A percentile compares a stretch with the other conserved stretches of the same genome.
phyloP scores from a whole-genome alignment of 1,140 invertebrate genomes.

The Cherax quadricarinatus region DNA sequence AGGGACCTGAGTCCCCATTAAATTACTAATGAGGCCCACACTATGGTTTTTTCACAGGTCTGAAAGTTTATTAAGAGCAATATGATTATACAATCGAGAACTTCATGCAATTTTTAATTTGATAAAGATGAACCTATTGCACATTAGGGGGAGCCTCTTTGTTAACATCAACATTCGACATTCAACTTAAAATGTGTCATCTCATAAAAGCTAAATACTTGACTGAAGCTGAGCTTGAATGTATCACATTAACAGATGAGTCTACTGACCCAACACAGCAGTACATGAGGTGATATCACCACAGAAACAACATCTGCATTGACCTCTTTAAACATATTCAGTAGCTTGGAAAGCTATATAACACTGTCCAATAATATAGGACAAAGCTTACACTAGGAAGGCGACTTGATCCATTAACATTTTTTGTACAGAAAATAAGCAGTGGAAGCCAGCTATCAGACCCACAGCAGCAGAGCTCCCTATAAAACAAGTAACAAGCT shows the following conservation, averaged over 20 bases:
- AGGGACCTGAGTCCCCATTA: background rate
- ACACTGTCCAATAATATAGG: slow-evolving; percentile 29
- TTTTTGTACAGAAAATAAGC: slow-evolving; percentile 7
- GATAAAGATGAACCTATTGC: background rate
- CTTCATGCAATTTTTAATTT: background rate
- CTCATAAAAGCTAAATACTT: background rate
- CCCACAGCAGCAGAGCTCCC: background rate
- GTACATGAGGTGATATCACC: slow-evolving; percentile 24
- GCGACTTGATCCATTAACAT: slow-evolving; percentile 32
- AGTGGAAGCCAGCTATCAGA: slow-evolving; percentile 1
- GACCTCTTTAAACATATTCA: slow-evolving; percentile 9
- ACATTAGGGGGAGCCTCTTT: background rate
- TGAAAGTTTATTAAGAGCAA: background rate
- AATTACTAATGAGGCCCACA: background rate
- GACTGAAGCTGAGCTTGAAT: background rate
- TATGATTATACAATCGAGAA: background rate
- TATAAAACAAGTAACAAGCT: background rate
- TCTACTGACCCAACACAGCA: background rate
- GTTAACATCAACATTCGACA: background rate
- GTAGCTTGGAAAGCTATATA: slow-evolving; percentile 26
- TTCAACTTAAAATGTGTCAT: background rate
- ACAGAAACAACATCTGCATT: slow-evolving; percentile 16
- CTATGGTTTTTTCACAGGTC: background rate
- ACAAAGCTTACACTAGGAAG: slow-evolving; percentile 40
- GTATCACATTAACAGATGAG: slow-evolving; percentile 9